A percentile compares a stretch with the other conserved stretches of the same genome.
These are phyloP conservation scores for Drosophila setosimentum DNA, from an alignment of 2,888 invertebrate genomes.

Conservation along the genomic window DNA sequence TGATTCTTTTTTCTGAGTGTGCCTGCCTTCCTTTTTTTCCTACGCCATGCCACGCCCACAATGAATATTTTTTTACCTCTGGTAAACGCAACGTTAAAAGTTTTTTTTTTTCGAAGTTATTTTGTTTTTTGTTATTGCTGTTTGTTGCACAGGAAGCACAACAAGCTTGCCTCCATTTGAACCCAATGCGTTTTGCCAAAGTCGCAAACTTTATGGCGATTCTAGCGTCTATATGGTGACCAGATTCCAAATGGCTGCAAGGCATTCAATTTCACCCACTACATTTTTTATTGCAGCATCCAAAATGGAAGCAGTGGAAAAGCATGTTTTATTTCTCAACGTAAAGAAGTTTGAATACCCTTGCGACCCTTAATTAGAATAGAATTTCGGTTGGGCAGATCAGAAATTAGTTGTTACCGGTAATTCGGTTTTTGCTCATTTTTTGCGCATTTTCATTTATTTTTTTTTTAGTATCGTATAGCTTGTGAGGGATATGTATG, in stretches of 20 bases:
- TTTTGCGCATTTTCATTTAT: background rate
- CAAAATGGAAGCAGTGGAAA: background rate
- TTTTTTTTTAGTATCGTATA: too few relatives aligned
- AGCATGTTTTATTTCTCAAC: background rate
- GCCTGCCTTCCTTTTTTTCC: background rate
- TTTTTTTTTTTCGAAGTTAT: constrained; percentile 5
- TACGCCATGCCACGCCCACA: background rate
- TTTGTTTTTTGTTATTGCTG: constrained; percentile 4
- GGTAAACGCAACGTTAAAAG: constrained; percentile 42
- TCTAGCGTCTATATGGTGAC: constrained; percentile 7
- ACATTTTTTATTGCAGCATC: constrained; percentile 40
- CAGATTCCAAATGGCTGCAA: constrained; percentile 33
- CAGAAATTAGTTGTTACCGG: too few relatives aligned
- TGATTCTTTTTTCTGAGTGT: background rate
- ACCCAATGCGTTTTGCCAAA: constrained; percentile 47
- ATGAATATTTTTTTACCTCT: constrained; percentile 10
- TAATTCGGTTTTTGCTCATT: background rate
- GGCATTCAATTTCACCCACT: constrained; percentile 62
- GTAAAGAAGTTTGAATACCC: background rate
- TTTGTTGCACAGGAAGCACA: constrained; percentile 68
- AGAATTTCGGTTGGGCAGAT: background rate
- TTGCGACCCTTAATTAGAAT: background rate
- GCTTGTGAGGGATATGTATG: background rate
- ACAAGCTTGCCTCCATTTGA: constrained; percentile 49
- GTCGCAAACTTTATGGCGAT: constrained; percentile 53